Evolutionary conservation across 2,113 vertebrate genomes (phyloP), one percentile per base, ranked within the genome.

Genomic region (Oncorhynchus masou): DNA sequence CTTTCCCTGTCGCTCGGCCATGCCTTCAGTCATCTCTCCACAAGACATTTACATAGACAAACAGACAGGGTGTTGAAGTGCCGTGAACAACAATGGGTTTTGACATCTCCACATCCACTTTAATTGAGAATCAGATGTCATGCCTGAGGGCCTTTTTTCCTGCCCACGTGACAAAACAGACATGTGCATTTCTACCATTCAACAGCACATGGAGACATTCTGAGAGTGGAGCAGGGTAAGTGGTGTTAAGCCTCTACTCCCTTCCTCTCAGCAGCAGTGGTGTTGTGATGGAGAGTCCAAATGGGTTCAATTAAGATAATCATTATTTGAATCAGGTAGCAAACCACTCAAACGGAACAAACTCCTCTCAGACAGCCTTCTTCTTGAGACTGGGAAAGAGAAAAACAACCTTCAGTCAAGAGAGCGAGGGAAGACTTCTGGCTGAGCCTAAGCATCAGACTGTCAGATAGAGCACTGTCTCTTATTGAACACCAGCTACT

Each of bases 281-380:
- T 45, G 34, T 2, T 7, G 62, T n/a, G 27, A 67, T 16, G 15
- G 65, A 67, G 65, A 31, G 65, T 6, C 24, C 15, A 67, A 67
- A 67, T 31, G 31, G 65, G 11, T 67, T 67, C 65, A 67, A 67
- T 31, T 31, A 31, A 15, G 27, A 67, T 24, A 67, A 29, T 67
- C 16, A 27, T 67, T 67, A 67, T 67, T 67, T 67, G 65, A 67
- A 67, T 31, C 27, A 67, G 24, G 65, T 67, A 67, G 65, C 27
- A 16, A 67, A 31, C 65, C 27, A 11, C 65, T 67, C 65, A 67
- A 31, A 67, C 25, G 16, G 65, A 67, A 31, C 65, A 67, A 13
- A 16, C 12, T 12, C 25, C 19, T 6, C 16, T 57, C 54, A 57
- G 54, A 20, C 54, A 57, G 54, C 1, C 54, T 20, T 57, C 20